A percentile compares a stretch with the other conserved stretches of the same genome.
Conservation (phyloP, 2,113 vertebrate species). For the Cathartes aura region DNA sequence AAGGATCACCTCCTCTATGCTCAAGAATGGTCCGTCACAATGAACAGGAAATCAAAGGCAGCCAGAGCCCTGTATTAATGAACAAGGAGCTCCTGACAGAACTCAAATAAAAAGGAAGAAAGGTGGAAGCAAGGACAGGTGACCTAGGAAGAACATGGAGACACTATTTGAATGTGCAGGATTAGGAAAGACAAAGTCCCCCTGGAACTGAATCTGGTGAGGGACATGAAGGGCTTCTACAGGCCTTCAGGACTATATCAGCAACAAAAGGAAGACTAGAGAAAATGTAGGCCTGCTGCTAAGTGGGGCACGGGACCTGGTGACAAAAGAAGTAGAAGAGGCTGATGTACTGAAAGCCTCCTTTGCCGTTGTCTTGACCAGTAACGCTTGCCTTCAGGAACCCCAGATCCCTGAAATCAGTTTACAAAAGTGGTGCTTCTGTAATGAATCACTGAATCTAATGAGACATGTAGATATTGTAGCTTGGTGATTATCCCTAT, state of each 20-base stretch:
- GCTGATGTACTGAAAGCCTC: background rate
- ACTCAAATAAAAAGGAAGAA: background rate
- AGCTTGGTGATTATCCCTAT: background rate
- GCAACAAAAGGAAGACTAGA: background rate
- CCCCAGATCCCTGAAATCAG: background rate
- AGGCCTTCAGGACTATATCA: background rate
- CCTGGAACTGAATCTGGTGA: background rate
- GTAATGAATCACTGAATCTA: background rate
- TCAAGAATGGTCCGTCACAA: background rate
- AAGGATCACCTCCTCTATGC: background rate
- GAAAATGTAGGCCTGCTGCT: background rate
- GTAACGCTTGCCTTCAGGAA: background rate
- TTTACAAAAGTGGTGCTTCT: background rate
- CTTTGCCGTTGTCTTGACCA: background rate
- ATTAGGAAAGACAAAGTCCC: background rate
- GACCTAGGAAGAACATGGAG: background rate
- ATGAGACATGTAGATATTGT: background rate
- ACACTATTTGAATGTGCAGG: background rate
- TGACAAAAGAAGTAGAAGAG: background rate
- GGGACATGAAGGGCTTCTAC: background rate
- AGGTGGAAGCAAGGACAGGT: background rate
- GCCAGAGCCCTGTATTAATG: background rate
- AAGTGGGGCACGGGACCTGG: background rate
- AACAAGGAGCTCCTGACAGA: background rate
- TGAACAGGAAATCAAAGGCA: background rate